A percentile compares a stretch with the other conserved stretches of the same genome.
These are phyloP conservation scores for Picus viridis DNA, from an alignment of 2,797 vertebrate species.

Conservation along the genomic window DNA sequence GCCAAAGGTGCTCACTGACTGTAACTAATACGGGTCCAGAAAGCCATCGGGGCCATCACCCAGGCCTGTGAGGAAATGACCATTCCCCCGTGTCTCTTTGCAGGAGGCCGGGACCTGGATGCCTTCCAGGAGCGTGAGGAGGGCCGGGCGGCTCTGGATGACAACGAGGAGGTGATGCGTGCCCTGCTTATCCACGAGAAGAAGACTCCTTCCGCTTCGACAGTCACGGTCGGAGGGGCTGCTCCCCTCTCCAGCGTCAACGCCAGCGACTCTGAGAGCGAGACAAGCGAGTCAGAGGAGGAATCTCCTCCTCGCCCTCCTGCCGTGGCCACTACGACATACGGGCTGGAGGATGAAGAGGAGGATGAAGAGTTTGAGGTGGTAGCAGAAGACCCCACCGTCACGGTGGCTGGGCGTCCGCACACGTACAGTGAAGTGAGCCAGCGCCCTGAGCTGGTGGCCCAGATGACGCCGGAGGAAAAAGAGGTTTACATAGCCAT, in stretches of 20 bases:
- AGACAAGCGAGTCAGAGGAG: conserved; percentile 97
- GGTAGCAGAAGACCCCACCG: conserved; percentile 87
- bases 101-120: conserved; percentile 81
- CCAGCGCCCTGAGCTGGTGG: conserved; percentile 93
- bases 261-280: conserved; percentile 92
- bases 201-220: conserved; percentile 77
- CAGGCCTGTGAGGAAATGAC: not conserved
- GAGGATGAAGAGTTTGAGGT: conserved; percentile 96
- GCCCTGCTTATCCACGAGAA: conserved; percentile 97
- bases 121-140: conserved; percentile 82
- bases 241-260: conserved; percentile 74
- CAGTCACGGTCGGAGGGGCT: conserved; percentile 47
- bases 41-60: not conserved
- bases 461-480: conserved; percentile 93
- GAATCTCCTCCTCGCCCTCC: conserved; percentile 81
- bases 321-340: not conserved
- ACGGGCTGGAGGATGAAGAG: conserved; percentile 84
- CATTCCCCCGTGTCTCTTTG: not conserved
- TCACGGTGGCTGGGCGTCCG: conserved; percentile 88
- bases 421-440: conserved; percentile 93
- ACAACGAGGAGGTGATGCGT: conserved; percentile 97
- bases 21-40: not conserved
- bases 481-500: conserved; percentile 97
- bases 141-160: conserved; percentile 80
- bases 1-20: not conserved